A percentile compares a stretch with the other conserved stretches of the same genome.
Conservation (phyloP, 2,888 invertebrate genomes). For the Sarcophaga carnaria region DNA sequence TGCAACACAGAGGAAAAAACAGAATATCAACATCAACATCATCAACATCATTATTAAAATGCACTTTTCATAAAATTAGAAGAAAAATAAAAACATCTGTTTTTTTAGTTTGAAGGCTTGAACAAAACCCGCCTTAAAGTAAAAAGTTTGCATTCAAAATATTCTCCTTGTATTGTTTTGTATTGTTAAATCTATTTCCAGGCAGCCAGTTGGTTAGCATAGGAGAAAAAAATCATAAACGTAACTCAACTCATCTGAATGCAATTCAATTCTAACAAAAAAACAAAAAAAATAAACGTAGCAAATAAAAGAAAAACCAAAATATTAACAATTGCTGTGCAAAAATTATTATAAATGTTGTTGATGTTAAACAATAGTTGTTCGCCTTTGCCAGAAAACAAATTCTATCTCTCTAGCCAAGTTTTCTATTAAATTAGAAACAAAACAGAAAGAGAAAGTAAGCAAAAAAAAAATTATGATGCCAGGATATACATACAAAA, state of each 20-base stretch:
- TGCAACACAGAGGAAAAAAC: neutral
- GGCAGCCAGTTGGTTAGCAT: neutral
- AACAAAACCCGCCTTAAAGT: conserved; percentile 8
- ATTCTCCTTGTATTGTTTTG: neutral
- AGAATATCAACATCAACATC: neutral
- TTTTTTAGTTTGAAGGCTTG: neutral
- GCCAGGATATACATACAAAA: neutral
- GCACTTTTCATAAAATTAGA: neutral
- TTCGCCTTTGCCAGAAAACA: conserved; percentile 42
- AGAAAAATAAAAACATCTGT: neutral
- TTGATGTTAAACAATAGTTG: conserved; percentile 47
- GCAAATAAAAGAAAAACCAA: neutral
- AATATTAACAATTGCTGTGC: conserved; percentile 13
- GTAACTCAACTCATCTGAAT: neutral
- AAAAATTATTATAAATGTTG: conserved; percentile 53
- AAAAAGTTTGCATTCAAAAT: neutral
- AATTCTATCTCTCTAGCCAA: conserved; percentile 14
- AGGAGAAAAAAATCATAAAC: neutral
- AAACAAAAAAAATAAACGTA: too few species aligned
- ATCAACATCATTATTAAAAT: conserved; percentile 21
- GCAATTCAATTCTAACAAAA: neutral
- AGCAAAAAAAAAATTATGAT: neutral
- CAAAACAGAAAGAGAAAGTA: conserved; percentile 1
- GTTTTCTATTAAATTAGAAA: conserved; percentile 34
- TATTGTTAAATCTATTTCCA: neutral